Conservation (phyloP, 2,888 invertebrate species). For the Mesorhabditis spiculigera region DNA sequence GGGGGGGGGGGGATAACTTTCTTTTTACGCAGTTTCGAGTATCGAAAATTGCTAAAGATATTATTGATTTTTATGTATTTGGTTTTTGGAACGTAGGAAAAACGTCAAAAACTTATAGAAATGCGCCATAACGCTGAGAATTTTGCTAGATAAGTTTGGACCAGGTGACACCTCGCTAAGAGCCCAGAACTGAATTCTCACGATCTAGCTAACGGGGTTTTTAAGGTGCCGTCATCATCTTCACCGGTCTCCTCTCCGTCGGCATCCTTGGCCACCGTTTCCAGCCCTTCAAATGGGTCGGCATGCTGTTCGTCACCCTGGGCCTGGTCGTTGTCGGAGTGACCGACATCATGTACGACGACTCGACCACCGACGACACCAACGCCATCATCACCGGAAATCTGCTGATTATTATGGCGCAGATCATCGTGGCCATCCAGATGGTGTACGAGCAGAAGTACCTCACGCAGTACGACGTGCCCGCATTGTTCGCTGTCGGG, state of each 20-base stretch:
- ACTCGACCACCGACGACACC: slow-evolving; percentile 45
- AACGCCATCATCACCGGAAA: slow-evolving; percentile 73
- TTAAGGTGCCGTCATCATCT: slow-evolving; percentile 78
- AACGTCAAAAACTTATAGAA: too few relatives aligned
- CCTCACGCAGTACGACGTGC: slow-evolving; percentile 78
- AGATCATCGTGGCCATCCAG: slow-evolving; percentile 79
- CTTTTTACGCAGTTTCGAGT: too few relatives aligned
- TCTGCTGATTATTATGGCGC: slow-evolving; percentile 67
- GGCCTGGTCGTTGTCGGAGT: slow-evolving; percentile 57
- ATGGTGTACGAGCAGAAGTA: slow-evolving; percentile 91
- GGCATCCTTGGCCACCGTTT: slow-evolving; percentile 70
- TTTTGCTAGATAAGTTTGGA: too few relatives aligned
- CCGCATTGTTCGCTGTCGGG: slow-evolving; percentile 84
- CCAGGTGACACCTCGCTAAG: background rate
- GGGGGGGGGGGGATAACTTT: too few relatives aligned
- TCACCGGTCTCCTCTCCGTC: slow-evolving; percentile 82
- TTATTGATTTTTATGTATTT: too few relatives aligned
- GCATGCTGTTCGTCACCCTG: slow-evolving; percentile 60
- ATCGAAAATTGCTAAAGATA: too few relatives aligned
- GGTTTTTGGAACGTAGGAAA: too few relatives aligned
- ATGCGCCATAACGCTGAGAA: too few relatives aligned
- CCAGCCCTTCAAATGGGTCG: slow-evolving; percentile 61
- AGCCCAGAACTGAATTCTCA: background rate
- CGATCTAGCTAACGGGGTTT: slow-evolving; percentile 14
- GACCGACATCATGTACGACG: slow-evolving; percentile 57